A percentile compares a stretch with the other conserved stretches of the same genome.
phyloP scores from a whole-genome alignment of 2,113 vertebrate genomes.

The Laterallus jamaicensis region DNA sequence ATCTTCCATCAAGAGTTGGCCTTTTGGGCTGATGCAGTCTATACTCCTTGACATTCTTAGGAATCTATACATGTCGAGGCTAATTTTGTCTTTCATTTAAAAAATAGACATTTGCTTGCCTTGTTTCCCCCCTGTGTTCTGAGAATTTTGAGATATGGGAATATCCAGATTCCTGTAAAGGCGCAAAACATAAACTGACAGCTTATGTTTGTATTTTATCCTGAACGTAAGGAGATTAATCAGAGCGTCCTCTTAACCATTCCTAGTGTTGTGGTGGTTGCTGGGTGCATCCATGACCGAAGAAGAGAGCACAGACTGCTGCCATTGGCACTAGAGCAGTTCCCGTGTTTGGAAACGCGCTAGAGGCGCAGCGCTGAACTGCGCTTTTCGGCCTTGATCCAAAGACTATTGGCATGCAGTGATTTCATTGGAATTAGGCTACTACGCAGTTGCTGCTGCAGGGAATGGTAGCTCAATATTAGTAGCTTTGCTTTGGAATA shows the following conservation, averaged over 20 bases:
- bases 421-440: background rate
- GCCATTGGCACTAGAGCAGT: background rate
- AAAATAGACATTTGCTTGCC: background rate
- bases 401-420: background rate
- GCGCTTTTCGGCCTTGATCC: background rate
- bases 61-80: background rate
- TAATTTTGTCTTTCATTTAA: background rate
- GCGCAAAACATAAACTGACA: background rate
- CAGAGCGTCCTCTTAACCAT: background rate
- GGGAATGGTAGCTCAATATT: background rate
- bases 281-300: background rate
- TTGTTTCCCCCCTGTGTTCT: background rate
- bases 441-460: background rate
- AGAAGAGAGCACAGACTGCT: background rate
- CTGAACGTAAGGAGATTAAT: background rate
- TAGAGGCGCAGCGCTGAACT: background rate
- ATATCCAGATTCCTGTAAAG: background rate
- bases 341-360: rapidly evolving
- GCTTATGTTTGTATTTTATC: background rate
- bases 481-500: background rate
- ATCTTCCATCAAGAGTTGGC: background rate
- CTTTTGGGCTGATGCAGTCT: background rate
- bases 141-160: background rate
- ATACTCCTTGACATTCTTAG: background rate
- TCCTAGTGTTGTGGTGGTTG: background rate